Evolutionary conservation across 2,888 invertebrate species (phyloP), one percentile per base, ranked within the genome.

Genomic region (Catocala nupta): DNA sequence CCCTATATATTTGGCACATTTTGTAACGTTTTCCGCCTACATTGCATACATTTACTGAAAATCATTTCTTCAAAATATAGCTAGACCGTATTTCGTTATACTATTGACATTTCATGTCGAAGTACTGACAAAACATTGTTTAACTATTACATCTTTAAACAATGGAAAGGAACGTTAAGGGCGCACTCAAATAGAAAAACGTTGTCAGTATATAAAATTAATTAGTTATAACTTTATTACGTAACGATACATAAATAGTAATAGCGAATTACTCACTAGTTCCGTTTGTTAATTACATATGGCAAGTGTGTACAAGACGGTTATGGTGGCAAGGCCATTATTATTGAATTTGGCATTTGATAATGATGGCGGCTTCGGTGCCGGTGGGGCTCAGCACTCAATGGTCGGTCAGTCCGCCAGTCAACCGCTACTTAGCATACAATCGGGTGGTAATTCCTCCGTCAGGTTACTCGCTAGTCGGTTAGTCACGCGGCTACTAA

Each of bases 381-480:
- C 61, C 56, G 63, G 62, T n/a, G 64, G 72, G 68, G 36, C 36
- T 39, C 36, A 39, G 8, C 25, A 66, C 72, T 76, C 70, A 78
- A 75, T 76, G 68, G 65, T 55, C 71, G 68, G n/a, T 68, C 68
- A 74, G 77, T 73, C 77, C 73, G 77, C 73, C 77, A 78, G 78
- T 78, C 73, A 80, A 25, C 63, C 59, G 70, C 83, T 87, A 78
- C 71, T 93, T 92, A 87, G 88, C 92, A 92, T 93, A 93, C 93
- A 93, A 92, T 92, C 87, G 88, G 66, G 47, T 86, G 86, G 90
- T 90, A 89, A 92, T 88, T 86, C 91, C 89, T 88, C 75, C 85
- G 82, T 81, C 86, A 86, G 85, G 86, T 92, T 70, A 68, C 49
- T 54, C 51, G 48, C 16, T 51, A 42, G 10, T 33, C 25, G 1